These are phyloP conservation scores for Zaprionus inermis DNA, from an alignment of 1,140 invertebrate species.

Conservation along the genomic window DNA sequence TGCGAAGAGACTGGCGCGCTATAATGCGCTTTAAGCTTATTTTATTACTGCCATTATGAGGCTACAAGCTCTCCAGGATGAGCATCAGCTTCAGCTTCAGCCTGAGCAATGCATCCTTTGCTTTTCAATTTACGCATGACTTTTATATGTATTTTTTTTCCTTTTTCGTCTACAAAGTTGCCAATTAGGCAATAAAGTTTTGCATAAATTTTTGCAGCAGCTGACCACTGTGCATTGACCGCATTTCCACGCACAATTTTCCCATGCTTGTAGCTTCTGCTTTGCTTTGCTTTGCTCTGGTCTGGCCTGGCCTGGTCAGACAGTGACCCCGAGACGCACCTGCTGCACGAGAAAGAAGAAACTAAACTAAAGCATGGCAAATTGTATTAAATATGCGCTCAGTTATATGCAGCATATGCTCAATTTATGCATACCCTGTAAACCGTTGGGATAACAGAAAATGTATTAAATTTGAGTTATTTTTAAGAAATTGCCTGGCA, in stretches of 20 bases:
- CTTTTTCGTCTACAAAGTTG: slow-evolving; percentile 71
- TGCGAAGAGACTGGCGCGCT: slow-evolving; percentile 40
- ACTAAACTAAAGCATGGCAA: slow-evolving; percentile 8
- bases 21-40: slow-evolving; percentile 76
- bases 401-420: neutral
- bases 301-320: slow-evolving; percentile 8
- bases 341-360: slow-evolving; percentile 11
- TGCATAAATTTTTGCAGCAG: slow-evolving; percentile 34
- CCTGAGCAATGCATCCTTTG: slow-evolving; percentile 7
- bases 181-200: slow-evolving; percentile 66
- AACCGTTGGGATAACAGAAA: neutral
- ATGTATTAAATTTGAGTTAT: neutral
- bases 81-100: neutral
- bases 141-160: slow-evolving; percentile 27
- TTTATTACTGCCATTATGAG: slow-evolving; percentile 75
- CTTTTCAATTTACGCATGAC: slow-evolving; percentile 42
- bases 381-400: neutral
- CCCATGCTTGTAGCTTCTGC: neutral
- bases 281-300: neutral
- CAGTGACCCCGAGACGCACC: slow-evolving; percentile 38
- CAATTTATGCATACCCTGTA: neutral
- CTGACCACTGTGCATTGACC: slow-evolving; percentile 33
- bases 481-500: neutral
- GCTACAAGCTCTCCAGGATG: slow-evolving; percentile 42
- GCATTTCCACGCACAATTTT: neutral